Evolutionary conservation across 2,797 vertebrate species (phyloP).

Genomic region (Danio tinwini): DNA sequence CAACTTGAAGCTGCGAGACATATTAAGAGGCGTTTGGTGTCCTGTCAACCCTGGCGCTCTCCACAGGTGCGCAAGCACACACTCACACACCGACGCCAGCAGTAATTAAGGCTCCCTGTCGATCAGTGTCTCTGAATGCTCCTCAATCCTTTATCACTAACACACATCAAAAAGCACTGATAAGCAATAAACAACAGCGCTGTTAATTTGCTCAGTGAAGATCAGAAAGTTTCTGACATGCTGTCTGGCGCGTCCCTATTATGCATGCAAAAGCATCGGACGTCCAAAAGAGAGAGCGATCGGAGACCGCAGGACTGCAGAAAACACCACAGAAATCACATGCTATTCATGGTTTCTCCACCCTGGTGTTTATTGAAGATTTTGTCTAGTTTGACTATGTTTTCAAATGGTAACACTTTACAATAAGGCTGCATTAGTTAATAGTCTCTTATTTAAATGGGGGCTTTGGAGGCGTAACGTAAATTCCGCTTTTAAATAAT

Average conservation of each 20-base stretch:
- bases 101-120: constrained; percentile 61
- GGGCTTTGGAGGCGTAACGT: no score
- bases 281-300: constrained; percentile 2
- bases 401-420: background rate
- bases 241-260: constrained; percentile 30
- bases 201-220: constrained; percentile 42
- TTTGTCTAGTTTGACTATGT: background rate
- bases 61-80: constrained; percentile 52
- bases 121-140: constrained; percentile 43
- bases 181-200: constrained; percentile 51
- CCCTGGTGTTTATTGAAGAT: background rate
- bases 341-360: background rate
- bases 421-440: no score
- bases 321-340: background rate
- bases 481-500: no score
- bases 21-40: constrained; percentile 57
- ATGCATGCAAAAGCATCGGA: constrained; percentile 8
- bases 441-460: no score
- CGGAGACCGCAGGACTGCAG: constrained; percentile 4
- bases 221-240: constrained; percentile 35
- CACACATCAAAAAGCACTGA: constrained; percentile 55
- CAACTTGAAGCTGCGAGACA: constrained; percentile 47
- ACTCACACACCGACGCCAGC: constrained; percentile 14
- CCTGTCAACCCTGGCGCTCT: constrained; percentile 47
- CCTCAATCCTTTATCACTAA: constrained; percentile 56